Base-by-base conservation (phyloP, 2,888 invertebrate genomes). In the Nasonovia ribisnigri region DNA sequence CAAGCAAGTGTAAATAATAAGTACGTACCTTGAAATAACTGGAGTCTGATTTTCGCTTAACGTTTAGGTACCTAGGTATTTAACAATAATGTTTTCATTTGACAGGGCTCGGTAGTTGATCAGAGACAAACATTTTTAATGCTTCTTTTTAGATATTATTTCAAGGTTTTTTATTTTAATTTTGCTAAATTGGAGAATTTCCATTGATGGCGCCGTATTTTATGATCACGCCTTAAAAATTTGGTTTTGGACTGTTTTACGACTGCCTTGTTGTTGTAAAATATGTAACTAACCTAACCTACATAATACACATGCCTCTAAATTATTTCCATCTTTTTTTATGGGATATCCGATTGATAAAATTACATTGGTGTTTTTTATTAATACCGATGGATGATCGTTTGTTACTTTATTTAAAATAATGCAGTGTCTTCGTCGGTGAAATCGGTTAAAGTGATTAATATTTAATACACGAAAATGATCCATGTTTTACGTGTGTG, bases 1-100 rank as follows among this genome's bases (percentile, higher is more conserved):
- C 36, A 77, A 20, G 20, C 20, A 77, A 20, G 6, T 36, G 36
- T 36, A 77, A 36, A 36, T 20, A 42, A 36, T 36, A 77, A 87
- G 87, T 92, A 57, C 6, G 20, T 54, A 20, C n/a, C n/a, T n/a
- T n/a, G 24, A 6, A 48, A 46, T 48, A 92, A 87, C 87, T 36
- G 60, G 92, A 51, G 87, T 92, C 60, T 36, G 60, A 92, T 92
- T 92, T 87, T 67, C 67, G 29, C 16, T 67, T 67, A 67, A 67
- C 46, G 6, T 26, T 36, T 67, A n/a, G n/a, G 46, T 57, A 43
- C 16, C 46, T 60, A n/a, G n/a, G n/a, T n/a, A 86, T 26, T 86
- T 36, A 60, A 86, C 87, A 87, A n/a, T 46, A 24, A 36, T n/a
- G 24, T 88, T 42, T 42, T 54, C 26, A 57, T 29, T n/a, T n/a